Base-by-base conservation (phyloP, 2,797 vertebrate genomes). In the Cuniculus paca region DNA sequence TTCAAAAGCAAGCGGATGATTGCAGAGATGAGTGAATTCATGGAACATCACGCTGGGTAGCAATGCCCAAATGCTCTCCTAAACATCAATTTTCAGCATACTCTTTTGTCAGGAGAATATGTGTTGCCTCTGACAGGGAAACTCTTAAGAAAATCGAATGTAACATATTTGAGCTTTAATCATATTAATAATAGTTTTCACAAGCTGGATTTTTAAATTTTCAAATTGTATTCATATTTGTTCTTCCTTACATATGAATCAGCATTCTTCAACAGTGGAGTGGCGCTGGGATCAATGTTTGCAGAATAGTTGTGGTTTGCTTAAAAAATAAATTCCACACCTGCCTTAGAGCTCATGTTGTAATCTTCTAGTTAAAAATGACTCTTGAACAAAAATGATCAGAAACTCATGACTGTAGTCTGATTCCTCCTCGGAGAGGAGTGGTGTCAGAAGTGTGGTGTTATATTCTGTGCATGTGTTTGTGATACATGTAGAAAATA, bases 211-310 rank as follows among this genome's bases (percentile, higher is more conserved):
- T 77, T 92, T 92, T 61, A 84, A 16, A 91, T 91, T 97, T 97
- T 94, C 65, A 90, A 56, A n/a, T 93, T 95, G 83, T 10, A 87
- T 75, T 90, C 93, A 19, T 79, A 63, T 92, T 87, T 74, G 1
- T 90, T 96, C 92, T 96, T 96, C 45, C 22, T 91, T 95, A 89
- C 20, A 45, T 94, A 68, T 89, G 42, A 83, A 94, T 89, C 79
- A 83, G 22, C 14, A 74, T 92, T 77, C 82, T 89, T 84, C 68
- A 89, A 72, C 28, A 45, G 79, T 61, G 5, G 31, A 60, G 11
- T 45, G 36, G 63, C 95, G 39, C 94, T 79, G 14, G 74, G 42
- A 82, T 75, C 74, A 77, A 50, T 95, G 54, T 95, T 97, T 96
- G 48, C 77, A 74, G 58, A 91, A 75, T 94, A 94, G 68, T 84